Base-by-base conservation (phyloP, 2,113 vertebrate genomes). In the Loxodonta africana region DNA sequence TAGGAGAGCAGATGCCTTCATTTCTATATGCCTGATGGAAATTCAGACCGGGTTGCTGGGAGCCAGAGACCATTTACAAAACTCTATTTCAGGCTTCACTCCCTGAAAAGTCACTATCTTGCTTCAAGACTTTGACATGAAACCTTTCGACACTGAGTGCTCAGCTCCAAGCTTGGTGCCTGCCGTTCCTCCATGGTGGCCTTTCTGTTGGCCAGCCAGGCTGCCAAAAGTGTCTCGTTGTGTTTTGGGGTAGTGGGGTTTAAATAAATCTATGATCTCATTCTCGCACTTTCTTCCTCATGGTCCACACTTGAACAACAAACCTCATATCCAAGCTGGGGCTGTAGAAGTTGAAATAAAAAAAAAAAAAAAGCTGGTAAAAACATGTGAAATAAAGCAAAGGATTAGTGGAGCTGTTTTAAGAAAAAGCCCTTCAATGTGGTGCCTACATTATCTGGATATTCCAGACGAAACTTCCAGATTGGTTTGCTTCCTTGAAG, bases 101-200 rank as follows among this genome's bases (percentile, higher is more conserved):
- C 20, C 81, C 69, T 89, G 93, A 91, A 89, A 62, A 37, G 69
- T 62, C 14, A 28, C 23, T n/a, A 18, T 10, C 77, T 44, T 87
- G 76, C 48, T 90, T 33, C 7, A 23, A 91, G 48, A 48, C 63
- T 84, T 83, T 84, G 12, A 3, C 57, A 84, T 3, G 53, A 88
- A 96, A 48, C 15, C 21, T 97, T 84, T 91, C 89, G 91, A 89
- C 65, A 91, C 69, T 33, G n/a, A 88, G 60, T 21, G 10, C 88
- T 93, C 33, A 80, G 57, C 86, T 94, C 33, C 71, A 84, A 46
- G 65, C 69, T 60, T 46, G 94, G 48, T 8, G 0, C 30, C 1
- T 8, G 0, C 30, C 1, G 28, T 93, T 84, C 62, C 81, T 69
- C 26, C 5, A 78, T 80, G 3, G 0, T 33, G 46, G 83, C 60